These are phyloP conservation scores for Eupithecia tripunctaria DNA, from an alignment of 2,888 invertebrate species.

Conservation along the genomic window DNA sequence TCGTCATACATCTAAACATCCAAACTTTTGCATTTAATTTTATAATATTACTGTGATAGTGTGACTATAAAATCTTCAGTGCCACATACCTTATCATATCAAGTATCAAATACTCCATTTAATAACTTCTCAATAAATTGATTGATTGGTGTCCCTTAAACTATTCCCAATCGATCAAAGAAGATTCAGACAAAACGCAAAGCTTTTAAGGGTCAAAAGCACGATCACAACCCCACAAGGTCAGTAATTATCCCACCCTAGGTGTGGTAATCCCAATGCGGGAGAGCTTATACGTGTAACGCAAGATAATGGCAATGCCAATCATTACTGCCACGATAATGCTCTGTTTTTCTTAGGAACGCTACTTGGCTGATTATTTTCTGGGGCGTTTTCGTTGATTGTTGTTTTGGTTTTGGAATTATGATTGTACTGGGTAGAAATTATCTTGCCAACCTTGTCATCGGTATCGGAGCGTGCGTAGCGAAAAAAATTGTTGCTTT, in stretches of 20 bases:
- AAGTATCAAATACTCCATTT: not conserved
- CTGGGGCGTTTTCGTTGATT: conserved; percentile 5
- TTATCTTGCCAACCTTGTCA: not conserved
- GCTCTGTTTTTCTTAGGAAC: conserved; percentile 42
- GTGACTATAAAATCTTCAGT: not conserved
- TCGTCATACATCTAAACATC: no score
- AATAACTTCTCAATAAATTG: not conserved
- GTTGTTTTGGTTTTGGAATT: conserved; percentile 1
- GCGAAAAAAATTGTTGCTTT: no score
- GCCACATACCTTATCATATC: not conserved
- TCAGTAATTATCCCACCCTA: conserved; percentile 44
- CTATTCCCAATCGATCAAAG: not conserved
- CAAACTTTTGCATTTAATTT: no score
- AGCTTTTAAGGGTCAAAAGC: not conserved
- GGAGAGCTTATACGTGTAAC: conserved; percentile 64
- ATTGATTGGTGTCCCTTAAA: not conserved
- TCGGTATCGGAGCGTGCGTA: not conserved
- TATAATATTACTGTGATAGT: no score
- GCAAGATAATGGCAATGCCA: conserved; percentile 70
- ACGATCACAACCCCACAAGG: conserved; percentile 24
- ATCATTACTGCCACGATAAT: conserved; percentile 54
- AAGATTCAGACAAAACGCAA: not conserved
- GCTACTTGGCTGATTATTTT: conserved; percentile 41
- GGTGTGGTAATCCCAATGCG: conserved; percentile 60
- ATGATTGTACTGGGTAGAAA: not conserved